These are phyloP conservation scores for Bombycilla garrulus DNA, from an alignment of 2,113 vertebrate genomes.

Conservation along the genomic window DNA sequence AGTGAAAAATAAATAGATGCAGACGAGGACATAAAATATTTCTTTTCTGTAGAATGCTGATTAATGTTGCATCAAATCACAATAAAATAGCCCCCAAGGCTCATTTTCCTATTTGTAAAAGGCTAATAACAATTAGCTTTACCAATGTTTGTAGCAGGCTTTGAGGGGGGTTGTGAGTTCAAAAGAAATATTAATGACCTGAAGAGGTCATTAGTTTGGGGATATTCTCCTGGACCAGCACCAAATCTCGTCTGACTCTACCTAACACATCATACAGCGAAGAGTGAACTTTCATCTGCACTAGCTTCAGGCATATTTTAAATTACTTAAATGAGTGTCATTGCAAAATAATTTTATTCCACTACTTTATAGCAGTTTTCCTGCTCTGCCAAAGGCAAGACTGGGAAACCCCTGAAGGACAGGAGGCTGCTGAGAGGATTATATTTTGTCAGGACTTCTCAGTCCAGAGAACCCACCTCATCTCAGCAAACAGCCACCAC, in stretches of 20 bases:
- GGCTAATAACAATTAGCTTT: neutral
- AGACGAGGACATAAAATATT: neutral
- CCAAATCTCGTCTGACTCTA: neutral
- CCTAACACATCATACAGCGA: neutral
- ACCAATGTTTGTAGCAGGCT: neutral
- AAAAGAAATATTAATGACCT: neutral
- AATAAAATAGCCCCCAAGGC: neutral
- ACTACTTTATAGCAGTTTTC: neutral
- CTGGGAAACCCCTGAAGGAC: neutral
- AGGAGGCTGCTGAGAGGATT: neutral
- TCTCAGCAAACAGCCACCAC: neutral
- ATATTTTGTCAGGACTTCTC: neutral
- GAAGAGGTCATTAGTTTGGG: neutral
- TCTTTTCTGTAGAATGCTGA: neutral
- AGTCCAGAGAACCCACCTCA: neutral
- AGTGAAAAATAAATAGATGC: neutral
- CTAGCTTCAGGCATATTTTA: neutral
- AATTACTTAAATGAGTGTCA: constrained; percentile 24
- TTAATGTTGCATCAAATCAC: constrained; percentile 22
- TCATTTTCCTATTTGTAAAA: constrained; percentile 6
- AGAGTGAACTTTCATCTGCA: neutral
- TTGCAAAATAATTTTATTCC: constrained; percentile 31
- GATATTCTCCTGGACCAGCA: neutral
- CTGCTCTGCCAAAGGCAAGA: neutral
- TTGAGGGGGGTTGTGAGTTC: neutral